These are phyloP conservation scores for Selene dorsalis DNA, from an alignment of 2,797 vertebrate genomes.

Conservation along the genomic window DNA sequence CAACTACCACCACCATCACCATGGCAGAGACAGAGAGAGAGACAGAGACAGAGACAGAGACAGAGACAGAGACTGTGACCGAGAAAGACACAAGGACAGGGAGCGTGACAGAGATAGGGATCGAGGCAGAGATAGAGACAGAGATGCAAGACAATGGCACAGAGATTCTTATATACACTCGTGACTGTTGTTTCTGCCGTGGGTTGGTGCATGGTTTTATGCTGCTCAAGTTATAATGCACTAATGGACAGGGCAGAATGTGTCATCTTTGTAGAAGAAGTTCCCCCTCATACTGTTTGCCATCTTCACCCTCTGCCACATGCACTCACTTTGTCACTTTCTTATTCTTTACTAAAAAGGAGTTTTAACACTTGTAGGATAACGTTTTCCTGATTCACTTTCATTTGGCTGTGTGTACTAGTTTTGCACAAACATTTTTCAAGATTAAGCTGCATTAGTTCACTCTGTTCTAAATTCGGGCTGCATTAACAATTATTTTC, in stretches of 20 bases:
- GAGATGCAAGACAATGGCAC: slow-evolving; percentile 71
- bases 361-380: slow-evolving; percentile 6
- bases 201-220: slow-evolving; percentile 52
- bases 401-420: not conserved
- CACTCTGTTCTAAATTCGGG: not conserved
- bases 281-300: slow-evolving; percentile 20
- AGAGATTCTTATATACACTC: slow-evolving; percentile 70
- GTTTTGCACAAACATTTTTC: slow-evolving; percentile 35
- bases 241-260: slow-evolving; percentile 37
- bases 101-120: slow-evolving; percentile 51
- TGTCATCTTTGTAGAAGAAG: slow-evolving; percentile 34
- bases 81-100: slow-evolving; percentile 71
- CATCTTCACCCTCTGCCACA: slow-evolving; percentile 27
- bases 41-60: slow-evolving; percentile 86
- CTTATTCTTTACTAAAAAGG: not conserved
- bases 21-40: slow-evolving; percentile 85
- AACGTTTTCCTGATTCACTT: slow-evolving; percentile 8
- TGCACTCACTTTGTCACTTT: slow-evolving; percentile 2
- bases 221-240: slow-evolving; percentile 66
- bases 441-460: not conserved
- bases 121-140: slow-evolving; percentile 69
- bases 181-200: slow-evolving; percentile 57
- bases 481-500: not conserved
- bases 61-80: slow-evolving; percentile 84
- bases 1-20: slow-evolving; percentile 86